Evolutionary conservation across 2,797 vertebrate species (phyloP).

Genomic region (Xenopus petersii): DNA sequence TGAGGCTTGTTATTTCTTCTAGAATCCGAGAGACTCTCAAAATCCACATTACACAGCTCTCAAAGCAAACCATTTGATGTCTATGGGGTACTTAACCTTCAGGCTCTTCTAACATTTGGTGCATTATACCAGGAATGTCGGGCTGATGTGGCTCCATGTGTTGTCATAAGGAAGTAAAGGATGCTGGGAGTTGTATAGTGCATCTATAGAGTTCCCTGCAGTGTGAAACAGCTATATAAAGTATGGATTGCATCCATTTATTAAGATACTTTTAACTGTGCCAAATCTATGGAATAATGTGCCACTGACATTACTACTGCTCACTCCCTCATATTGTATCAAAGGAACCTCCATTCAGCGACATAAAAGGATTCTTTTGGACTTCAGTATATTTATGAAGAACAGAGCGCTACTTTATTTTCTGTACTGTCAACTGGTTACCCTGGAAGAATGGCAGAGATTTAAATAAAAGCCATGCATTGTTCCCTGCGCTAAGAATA

Average conservation of each 20-base stretch:
- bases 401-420: not conserved
- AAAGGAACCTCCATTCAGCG: not conserved
- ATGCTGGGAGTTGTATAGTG: too few relatives aligned
- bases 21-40: not conserved
- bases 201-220: too few relatives aligned
- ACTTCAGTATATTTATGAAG: not conserved
- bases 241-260: too few relatives aligned
- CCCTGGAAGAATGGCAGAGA: not conserved
- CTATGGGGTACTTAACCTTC: too few relatives aligned
- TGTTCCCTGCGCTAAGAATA: constrained; percentile 3
- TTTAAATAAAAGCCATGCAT: not conserved
- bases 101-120: too few relatives aligned
- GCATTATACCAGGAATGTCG: not conserved
- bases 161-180: too few relatives aligned
- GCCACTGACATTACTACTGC: not conserved
- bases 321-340: not conserved
- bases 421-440: not conserved
- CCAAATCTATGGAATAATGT: not conserved
- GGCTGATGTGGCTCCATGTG: too few relatives aligned
- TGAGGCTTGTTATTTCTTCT: not conserved
- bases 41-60: not conserved
- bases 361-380: not conserved
- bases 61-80: too few relatives aligned
- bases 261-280: not conserved
- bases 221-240: too few relatives aligned